A percentile compares a stretch with the other conserved stretches of the same genome.
Evolutionary conservation across 92 coral and sea anemone species (phyloP).

Genomic region (Scolanthus callimorphus): DNA sequence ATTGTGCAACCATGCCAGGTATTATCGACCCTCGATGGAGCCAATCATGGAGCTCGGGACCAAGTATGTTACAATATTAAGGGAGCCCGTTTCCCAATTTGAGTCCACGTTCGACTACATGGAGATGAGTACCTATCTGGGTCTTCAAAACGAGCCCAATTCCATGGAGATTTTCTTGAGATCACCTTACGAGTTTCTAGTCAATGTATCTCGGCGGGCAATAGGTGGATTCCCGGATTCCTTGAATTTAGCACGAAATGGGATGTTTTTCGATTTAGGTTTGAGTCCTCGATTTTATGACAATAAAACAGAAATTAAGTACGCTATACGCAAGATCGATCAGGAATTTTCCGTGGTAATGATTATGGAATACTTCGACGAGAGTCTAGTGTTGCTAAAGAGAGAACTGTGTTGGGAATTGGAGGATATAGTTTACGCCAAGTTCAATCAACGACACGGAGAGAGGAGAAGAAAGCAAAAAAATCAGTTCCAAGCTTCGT

Average conservation of each 20-base stretch:
- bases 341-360: constrained; percentile 75
- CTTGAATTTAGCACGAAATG: constrained; percentile 76
- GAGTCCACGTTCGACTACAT: constrained; percentile 95
- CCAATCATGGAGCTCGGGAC: constrained; percentile 73
- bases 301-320: constrained; percentile 34
- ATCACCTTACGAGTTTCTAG: constrained; percentile 57
- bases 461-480: constrained; percentile 23
- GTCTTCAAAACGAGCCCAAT: constrained; percentile 38
- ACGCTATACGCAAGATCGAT: constrained; percentile 54
- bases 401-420: constrained; percentile 91
- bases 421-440: constrained; percentile 84
- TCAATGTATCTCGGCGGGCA: constrained; percentile 28
- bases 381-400: constrained; percentile 83
- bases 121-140: constrained; percentile 55
- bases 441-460: constrained; percentile 66
- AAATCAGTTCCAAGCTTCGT: constrained; percentile 19
- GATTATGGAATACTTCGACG: constrained; percentile 95
- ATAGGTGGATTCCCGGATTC: constrained; percentile 57
- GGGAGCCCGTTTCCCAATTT: constrained; percentile 85
- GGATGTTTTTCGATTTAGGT: constrained; percentile 93
- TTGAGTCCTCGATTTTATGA: constrained; percentile 51
- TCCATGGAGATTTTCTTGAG: constrained; percentile 68
- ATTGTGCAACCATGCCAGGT: constrained; percentile 93
- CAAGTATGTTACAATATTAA: constrained; percentile 78
- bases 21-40: constrained; percentile 69